Percentiles rank a stretch among this genome's conserved stretches.
These are phyloP conservation scores for Gymnothorax javanicus DNA, from an alignment of 2,797 vertebrate species.

Conservation along the genomic window DNA sequence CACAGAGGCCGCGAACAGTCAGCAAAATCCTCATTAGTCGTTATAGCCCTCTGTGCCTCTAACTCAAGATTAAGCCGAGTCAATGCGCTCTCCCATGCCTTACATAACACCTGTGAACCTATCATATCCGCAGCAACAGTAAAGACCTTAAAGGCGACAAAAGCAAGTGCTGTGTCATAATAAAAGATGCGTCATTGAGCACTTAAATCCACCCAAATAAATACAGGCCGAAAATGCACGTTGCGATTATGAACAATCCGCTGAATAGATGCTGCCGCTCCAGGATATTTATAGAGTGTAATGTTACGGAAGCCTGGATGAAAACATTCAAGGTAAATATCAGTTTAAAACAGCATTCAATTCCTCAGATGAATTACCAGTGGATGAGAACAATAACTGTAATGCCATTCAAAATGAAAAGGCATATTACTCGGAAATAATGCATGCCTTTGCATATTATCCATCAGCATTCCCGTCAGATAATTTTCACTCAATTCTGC, in stretches of 20 bases:
- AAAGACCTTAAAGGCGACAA: not conserved
- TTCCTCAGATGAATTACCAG: not conserved
- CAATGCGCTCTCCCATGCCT: not conserved
- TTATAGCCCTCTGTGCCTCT: not conserved
- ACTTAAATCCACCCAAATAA: not conserved
- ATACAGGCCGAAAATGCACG: not conserved
- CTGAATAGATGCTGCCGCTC: not conserved
- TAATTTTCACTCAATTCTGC: not conserved
- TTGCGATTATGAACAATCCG: not conserved
- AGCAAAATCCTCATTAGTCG: not conserved
- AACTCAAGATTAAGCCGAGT: not conserved
- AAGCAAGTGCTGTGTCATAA: not conserved
- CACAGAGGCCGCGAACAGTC: not conserved
- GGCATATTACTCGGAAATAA: not conserved
- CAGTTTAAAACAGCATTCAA: not conserved
- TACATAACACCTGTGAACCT: not conserved
- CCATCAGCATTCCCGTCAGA: not conserved
- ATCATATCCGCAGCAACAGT: not conserved
- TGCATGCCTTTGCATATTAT: not conserved
- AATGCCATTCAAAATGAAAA: slow-evolving; percentile 6
- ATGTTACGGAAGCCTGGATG: not conserved
- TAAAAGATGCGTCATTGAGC: not conserved
- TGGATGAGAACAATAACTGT: not conserved
- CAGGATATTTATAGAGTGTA: not conserved
- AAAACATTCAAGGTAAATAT: slow-evolving; percentile 1